Base-by-base conservation (phyloP, 2,888 invertebrate genomes). In the Drosophila pseudotalamancana region DNA sequence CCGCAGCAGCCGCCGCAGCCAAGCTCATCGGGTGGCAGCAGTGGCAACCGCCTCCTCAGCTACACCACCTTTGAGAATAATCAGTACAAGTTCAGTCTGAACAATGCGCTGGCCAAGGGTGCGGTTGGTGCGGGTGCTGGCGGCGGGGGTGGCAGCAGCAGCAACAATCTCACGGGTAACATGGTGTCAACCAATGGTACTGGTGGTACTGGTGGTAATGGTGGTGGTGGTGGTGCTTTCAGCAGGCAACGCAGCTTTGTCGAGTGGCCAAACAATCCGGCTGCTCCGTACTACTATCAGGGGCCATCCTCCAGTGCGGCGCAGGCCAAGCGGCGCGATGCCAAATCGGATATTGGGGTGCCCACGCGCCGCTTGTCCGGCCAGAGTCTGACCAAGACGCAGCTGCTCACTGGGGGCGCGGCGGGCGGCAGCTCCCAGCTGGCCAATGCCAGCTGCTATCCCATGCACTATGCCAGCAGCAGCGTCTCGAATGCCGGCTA, bases 1-100 rank as follows among this genome's bases (percentile, higher is more conserved):
- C 48, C 27, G 35, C 56, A 27, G 31, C 29, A 16, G 29, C 32
- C 43, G 32, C 48, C 18, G 46, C 55, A 42, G 40, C 54, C 16
- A 1, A 29, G 29, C 29, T 27, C 43, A 0, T 43, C 43, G 43
- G 34, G 40, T 37, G 29, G 45, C 56, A 42, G 18, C 48, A 49
- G 57, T 72, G 81, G 82, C 66, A 90, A 90, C 75, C 90, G 90
- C 50, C 79, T 91, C 76, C 88, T 91, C 80, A 91, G 90, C 83
- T 91, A 91, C 79, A 92, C 91, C 45, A 90, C 91, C 63, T 91
- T 90, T 77, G 90, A 91, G 85, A 91, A 91, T 76, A 91, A 91
- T 83, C 92, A 92, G 71, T 91, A 92, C 85, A 91, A 91, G 83
- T 91, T 92, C 83, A 91, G 91, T 69, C 72, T 92, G 75, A 91